Percentiles rank a stretch among this genome's conserved stretches.
phyloP scores from a whole-genome alignment of 2,888 invertebrate genomes.

The Pecten maximus region DNA sequence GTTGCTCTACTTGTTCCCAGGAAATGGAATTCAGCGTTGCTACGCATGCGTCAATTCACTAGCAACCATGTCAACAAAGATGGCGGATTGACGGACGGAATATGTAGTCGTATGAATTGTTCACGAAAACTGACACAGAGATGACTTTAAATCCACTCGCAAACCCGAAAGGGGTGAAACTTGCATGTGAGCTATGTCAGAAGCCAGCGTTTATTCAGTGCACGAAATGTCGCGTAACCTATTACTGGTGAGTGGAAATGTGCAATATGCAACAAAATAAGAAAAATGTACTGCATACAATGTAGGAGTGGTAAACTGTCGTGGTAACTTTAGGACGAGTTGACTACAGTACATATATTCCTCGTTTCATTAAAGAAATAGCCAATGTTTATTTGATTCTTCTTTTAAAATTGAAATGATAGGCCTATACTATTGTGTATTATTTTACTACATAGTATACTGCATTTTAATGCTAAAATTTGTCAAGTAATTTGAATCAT shows the following conservation, averaged over 20 bases:
- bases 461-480: too few relatives aligned
- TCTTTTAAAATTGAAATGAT: too few relatives aligned
- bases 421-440: too few relatives aligned
- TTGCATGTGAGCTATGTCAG: constrained; percentile 82
- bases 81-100: constrained; percentile 58
- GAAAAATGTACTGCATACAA: too few relatives aligned
- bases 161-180: constrained; percentile 81
- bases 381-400: too few relatives aligned
- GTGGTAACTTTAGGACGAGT: too few relatives aligned
- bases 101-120: background rate
- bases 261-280: too few relatives aligned
- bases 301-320: too few relatives aligned
- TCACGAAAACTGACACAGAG: constrained; percentile 49
- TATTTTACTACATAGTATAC: too few relatives aligned
- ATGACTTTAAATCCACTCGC: constrained; percentile 82
- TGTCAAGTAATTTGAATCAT: too few relatives aligned
- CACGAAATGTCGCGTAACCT: constrained; percentile 81
- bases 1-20: background rate
- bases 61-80: constrained; percentile 72
- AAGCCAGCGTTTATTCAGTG: constrained; percentile 82
- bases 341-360: too few relatives aligned
- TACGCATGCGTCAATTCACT: constrained; percentile 59
- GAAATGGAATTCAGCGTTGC: background rate
- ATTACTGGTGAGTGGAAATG: constrained; percentile 80
- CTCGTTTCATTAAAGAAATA: too few relatives aligned